Evolutionary conservation across 2,888 invertebrate genomes (phyloP), one percentile per base, ranked within the genome.

Genomic region (Agrochola macilenta): DNA sequence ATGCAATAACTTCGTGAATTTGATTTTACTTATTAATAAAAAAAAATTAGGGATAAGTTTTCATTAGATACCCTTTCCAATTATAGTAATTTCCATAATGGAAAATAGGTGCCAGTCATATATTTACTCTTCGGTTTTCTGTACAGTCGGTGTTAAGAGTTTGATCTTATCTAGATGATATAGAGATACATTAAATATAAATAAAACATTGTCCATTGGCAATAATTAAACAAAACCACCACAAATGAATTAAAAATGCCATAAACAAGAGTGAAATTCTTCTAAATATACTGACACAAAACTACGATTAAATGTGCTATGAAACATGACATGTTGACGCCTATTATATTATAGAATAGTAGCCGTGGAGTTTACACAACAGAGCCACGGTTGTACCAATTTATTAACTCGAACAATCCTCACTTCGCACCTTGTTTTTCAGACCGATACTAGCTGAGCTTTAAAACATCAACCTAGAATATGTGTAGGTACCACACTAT

Each of bases 271-370:
- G 84, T 89, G 85, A 91, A 86, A 86, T 86, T 89, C 89, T 85
- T 91, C 92, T 93, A 92, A 91, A 88, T 88, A 91, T 91, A 93
- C 88, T 87, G 93, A 92, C 93, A 93, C 91, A 92, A 92, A 91
- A 90, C 93, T 94, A 94, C 92, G 84, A 90, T 90, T 90, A 91
- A 90, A 92, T 90, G 92, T 93, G 92, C 92, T 93, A 91, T 91
- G 90, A 90, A 91, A 91, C 86, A 91, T 91, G 91, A 91, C 88
- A 90, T 88, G 86, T 87, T 88, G 87, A 89, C 88, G 88, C 83
- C 90, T 89, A 87, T 83, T 88, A 70, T 70, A 85, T 82, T 87
- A 89, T 87, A 64, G 82, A 83, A 82, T 83, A 86, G 75, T 85
- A 83, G 60, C 80, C 82, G 83, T 83, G 80, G 82, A 76, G 78